Conservation (phyloP, 2,797 vertebrate species). For the Neomorphus geoffroyi region DNA sequence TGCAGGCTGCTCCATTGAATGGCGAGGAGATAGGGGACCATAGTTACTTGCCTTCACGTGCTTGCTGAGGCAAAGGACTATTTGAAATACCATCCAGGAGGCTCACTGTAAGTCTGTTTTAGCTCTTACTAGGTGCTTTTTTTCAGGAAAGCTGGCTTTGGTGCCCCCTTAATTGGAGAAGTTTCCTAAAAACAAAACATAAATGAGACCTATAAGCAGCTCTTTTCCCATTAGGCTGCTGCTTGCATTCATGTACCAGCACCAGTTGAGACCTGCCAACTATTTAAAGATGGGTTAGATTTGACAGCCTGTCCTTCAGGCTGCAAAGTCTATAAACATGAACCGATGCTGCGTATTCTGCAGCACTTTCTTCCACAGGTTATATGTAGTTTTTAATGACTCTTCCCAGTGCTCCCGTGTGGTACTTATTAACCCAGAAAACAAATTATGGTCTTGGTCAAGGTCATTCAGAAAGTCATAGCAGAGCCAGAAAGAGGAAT, state of each 20-base stretch:
- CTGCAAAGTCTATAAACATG: neutral
- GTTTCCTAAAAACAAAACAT: neutral
- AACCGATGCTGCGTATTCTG: rapidly evolving
- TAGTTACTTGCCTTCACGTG: neutral
- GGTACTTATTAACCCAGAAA: constrained; percentile 54
- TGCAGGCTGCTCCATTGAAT: neutral
- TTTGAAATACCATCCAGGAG: neutral
- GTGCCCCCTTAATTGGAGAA: neutral
- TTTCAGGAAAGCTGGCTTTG: neutral
- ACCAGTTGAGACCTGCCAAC: neutral
- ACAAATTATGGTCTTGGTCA: neutral
- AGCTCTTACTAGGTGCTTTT: neutral
- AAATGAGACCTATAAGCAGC: neutral
- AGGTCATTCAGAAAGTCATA: constrained; percentile 12
- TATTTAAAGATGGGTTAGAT: neutral
- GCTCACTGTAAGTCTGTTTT: rapidly evolving
- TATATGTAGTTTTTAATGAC: neutral
- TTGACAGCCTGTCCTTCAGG: neutral
- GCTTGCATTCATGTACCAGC: neutral
- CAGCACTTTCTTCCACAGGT: neutral
- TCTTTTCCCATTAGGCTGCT: neutral
- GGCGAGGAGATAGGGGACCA: neutral
- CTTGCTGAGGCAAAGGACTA: neutral
- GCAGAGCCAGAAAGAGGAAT: neutral
- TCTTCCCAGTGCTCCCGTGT: neutral